phyloP scores from a whole-genome alignment of 2,888 invertebrate species.

The Eilema caniola region DNA sequence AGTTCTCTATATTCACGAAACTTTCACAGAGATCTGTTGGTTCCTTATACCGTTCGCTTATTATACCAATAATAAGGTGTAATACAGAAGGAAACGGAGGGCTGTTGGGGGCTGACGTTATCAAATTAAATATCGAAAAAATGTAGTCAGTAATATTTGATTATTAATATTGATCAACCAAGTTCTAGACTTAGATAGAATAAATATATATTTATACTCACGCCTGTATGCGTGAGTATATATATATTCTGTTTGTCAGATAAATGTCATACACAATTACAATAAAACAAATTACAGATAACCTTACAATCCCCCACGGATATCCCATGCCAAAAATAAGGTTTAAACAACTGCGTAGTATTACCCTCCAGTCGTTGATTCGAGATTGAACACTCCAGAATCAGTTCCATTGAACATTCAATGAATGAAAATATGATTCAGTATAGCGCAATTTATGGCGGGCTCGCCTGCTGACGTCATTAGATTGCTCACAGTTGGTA shows the following conservation, averaged over 20 bases:
- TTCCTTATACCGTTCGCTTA: too few relatives aligned
- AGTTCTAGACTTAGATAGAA: too few relatives aligned
- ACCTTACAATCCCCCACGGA: neutral
- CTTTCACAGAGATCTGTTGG: too few relatives aligned
- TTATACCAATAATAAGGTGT: too few relatives aligned
- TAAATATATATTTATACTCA: too few relatives aligned
- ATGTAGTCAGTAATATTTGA: neutral
- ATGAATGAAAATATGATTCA: constrained; percentile 22
- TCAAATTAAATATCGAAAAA: neutral
- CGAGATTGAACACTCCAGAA: neutral
- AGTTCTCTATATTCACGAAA: too few relatives aligned
- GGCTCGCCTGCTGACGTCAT: constrained; percentile 15
- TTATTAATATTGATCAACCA: too few relatives aligned
- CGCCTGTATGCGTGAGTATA: neutral
- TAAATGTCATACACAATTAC: neutral
- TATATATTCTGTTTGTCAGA: neutral
- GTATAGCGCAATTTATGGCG: constrained; percentile 4
- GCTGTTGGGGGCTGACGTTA: too few relatives aligned
- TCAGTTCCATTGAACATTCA: constrained; percentile 2
- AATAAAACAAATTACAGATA: neutral
- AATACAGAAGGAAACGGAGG: too few relatives aligned
- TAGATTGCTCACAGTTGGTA: constrained; percentile 1
- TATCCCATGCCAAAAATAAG: constrained; percentile 5
- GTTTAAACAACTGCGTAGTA: constrained; percentile 9
- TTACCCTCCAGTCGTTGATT: neutral